Conservation (phyloP, 2,113 vertebrate genomes). For the Aleadryas rufinucha region DNA sequence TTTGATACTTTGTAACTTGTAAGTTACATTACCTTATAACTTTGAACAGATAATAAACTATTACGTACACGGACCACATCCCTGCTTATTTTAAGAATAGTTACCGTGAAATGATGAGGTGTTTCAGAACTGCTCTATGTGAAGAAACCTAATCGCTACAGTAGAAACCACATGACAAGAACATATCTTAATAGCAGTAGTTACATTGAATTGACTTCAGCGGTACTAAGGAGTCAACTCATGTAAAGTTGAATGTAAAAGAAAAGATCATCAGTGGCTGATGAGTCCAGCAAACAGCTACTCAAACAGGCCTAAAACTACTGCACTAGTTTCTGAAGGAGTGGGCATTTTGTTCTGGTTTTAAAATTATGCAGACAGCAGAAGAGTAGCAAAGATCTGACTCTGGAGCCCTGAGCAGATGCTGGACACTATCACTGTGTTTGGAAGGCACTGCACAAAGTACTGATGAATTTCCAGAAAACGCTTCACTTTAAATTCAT, state of each 20-base stretch:
- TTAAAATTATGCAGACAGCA: not conserved
- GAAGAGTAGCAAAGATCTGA: not conserved
- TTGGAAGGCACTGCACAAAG: not conserved
- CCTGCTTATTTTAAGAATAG: not conserved
- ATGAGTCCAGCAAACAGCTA: not conserved
- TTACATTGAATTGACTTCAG: not conserved
- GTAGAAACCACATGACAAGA: not conserved
- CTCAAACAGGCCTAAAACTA: not conserved
- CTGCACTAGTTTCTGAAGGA: not conserved
- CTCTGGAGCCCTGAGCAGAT: not conserved
- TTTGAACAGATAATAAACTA: not conserved
- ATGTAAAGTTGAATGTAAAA: not conserved
- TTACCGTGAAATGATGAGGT: not conserved
- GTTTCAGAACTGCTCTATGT: not conserved
- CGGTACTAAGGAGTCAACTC: not conserved
- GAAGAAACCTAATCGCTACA: not conserved
- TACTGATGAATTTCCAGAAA: not conserved
- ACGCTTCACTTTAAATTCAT: not conserved
- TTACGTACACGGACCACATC: not conserved
- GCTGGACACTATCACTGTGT: rapidly evolving
- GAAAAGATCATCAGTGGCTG: not conserved
- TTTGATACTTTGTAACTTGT: not conserved
- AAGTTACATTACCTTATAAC: not conserved
- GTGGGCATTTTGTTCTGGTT: not conserved
- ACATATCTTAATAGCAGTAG: not conserved